A percentile compares a stretch with the other conserved stretches of the same genome.
These are phyloP conservation scores for Caradrina clavipalpis DNA, from an alignment of 2,888 invertebrate species.

Conservation along the genomic window DNA sequence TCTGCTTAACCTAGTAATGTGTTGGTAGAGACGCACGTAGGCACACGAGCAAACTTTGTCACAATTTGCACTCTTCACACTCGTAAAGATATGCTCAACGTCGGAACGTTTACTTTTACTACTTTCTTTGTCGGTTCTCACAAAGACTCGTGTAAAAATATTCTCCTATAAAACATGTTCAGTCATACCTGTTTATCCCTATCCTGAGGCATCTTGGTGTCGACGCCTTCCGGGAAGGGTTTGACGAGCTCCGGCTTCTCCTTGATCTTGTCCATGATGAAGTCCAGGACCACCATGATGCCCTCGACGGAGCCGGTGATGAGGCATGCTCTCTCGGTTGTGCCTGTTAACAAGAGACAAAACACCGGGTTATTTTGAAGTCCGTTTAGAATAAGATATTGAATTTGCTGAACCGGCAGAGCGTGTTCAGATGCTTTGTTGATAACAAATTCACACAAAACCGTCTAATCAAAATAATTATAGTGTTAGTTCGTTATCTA, in stretches of 20 bases:
- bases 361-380: not conserved
- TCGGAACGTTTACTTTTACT: constrained; percentile 21
- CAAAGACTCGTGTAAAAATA: not conserved
- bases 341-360: constrained; percentile 91
- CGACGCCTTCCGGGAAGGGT: constrained; percentile 95
- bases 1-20: constrained; percentile 11
- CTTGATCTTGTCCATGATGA: constrained; percentile 98
- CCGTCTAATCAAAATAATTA: constrained; percentile 16
- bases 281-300: constrained; percentile 97
- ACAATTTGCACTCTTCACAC: constrained; percentile 26
- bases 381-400: not conserved
- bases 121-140: constrained; percentile 18
- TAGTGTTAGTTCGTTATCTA: constrained; percentile 28
- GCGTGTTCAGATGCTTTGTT: constrained; percentile 23
- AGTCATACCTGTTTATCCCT: constrained; percentile 95
- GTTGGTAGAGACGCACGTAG: not conserved
- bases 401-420: not conserved
- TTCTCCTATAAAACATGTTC: not conserved
- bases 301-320: constrained; percentile 98
- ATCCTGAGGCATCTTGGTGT: constrained; percentile 96
- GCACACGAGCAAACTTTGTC: constrained; percentile 22
- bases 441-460: constrained; percentile 3
- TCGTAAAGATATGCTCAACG: constrained; percentile 30
- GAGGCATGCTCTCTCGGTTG: constrained; percentile 97
- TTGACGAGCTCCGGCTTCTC: constrained; percentile 98